These are phyloP conservation scores for Labeo catla DNA, from an alignment of 2,113 vertebrate genomes.

Conservation along the genomic window DNA sequence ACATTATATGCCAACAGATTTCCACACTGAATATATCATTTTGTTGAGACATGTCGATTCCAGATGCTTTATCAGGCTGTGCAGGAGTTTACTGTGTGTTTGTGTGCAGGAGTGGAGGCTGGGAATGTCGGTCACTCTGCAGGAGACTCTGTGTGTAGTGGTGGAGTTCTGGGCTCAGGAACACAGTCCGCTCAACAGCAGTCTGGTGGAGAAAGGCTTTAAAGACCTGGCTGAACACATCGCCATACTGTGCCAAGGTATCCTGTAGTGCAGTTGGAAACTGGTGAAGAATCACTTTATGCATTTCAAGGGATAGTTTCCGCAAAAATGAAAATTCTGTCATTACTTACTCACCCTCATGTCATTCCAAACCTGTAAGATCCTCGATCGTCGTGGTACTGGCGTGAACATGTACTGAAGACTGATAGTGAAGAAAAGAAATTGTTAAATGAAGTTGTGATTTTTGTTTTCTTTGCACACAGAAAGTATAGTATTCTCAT, in stretches of 20 bases:
- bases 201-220: conserved; percentile 78
- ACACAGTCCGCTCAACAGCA: conserved; percentile 82
- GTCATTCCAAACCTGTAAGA: no score
- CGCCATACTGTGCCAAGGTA: conserved; percentile 85
- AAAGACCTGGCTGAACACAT: conserved; percentile 84
- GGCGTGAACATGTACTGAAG: no score
- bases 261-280: background rate
- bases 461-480: no score
- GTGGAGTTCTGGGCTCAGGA: conserved; percentile 91
- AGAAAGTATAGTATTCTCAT: no score
- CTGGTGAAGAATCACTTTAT: background rate
- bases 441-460: no score
- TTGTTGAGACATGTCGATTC: conserved; percentile 4
- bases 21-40: background rate
- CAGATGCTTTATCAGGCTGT: background rate
- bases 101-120: conserved; percentile 36
- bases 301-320: background rate
- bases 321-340: background rate
- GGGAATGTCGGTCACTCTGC: conserved; percentile 73
- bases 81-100: conserved; percentile 2
- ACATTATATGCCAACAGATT: background rate
- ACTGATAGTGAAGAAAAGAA: no score
- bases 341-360: background rate
- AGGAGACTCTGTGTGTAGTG: conserved; percentile 83
- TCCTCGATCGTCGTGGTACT: no score